Conservation (phyloP, 2,113 vertebrate genomes). For the Brachypteracias leptosomus region DNA sequence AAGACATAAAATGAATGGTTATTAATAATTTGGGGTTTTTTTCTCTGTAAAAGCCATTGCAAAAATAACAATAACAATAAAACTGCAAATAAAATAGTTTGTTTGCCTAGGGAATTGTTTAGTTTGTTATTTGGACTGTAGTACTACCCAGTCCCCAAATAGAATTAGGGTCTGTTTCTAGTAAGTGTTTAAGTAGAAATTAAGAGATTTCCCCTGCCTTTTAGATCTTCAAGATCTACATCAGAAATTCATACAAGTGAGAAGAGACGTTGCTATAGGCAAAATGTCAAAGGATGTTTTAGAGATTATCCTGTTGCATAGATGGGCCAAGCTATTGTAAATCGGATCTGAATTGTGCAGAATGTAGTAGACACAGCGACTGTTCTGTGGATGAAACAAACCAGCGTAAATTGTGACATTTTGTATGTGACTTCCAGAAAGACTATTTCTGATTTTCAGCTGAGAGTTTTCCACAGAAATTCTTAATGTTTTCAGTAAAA, state of each 20-base stretch:
- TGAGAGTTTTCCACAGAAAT: background rate
- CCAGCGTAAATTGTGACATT: background rate
- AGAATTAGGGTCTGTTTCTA: constrained; percentile 3
- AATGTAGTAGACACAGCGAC: background rate
- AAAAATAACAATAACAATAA: constrained; percentile 17
- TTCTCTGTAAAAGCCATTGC: background rate
- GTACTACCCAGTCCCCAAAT: background rate
- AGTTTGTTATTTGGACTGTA: background rate
- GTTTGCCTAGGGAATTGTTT: background rate
- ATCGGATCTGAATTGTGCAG: background rate
- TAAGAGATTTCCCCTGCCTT: background rate
- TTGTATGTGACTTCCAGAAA: background rate
- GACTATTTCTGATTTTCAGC: background rate
- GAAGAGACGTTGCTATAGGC: background rate
- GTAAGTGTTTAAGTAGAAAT: background rate
- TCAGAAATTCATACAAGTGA: background rate
- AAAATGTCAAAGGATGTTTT: background rate
- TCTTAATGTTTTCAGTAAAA: background rate
- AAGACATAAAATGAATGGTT: constrained; percentile 1
- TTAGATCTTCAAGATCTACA: background rate
- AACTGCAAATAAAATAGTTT: background rate
- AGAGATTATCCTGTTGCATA: background rate
- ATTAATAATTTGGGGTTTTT: background rate
- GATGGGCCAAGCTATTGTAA: background rate
- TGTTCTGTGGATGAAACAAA: background rate